Conservation (phyloP, 2,888 invertebrate species). For the Orthosia gracilis region DNA sequence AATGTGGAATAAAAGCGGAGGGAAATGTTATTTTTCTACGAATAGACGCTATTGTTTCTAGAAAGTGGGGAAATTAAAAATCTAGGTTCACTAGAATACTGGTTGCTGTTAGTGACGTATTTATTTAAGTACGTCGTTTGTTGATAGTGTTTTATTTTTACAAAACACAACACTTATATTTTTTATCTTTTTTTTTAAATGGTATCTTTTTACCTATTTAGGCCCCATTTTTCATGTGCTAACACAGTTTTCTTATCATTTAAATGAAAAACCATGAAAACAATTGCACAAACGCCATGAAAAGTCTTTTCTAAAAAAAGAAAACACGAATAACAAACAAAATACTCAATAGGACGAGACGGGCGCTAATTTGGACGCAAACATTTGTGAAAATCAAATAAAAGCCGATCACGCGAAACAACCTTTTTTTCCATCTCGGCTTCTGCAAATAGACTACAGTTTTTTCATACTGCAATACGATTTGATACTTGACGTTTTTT, state of each 20-base stretch:
- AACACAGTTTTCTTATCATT: neutral
- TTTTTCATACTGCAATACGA: slow-evolving; percentile 57
- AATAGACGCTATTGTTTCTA: slow-evolving; percentile 1
- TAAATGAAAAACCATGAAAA: neutral
- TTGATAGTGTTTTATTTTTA: neutral
- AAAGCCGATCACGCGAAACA: slow-evolving; percentile 90
- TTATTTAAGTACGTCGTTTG: neutral
- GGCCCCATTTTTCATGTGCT: neutral
- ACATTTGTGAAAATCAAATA: slow-evolving; percentile 90
- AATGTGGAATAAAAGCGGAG: slow-evolving; percentile 16
- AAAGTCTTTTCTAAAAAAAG: slow-evolving; percentile 17
- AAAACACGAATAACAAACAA: slow-evolving; percentile 67
- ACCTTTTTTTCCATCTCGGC: slow-evolving; percentile 90
- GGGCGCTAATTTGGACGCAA: slow-evolving; percentile 88
- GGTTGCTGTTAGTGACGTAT: neutral
- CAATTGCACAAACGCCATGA: neutral
- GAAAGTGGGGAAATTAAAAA: neutral
- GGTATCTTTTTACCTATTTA: neutral
- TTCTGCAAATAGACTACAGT: slow-evolving; percentile 85
- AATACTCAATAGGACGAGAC: slow-evolving; percentile 74
- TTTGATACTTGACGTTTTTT: slow-evolving; percentile 77
- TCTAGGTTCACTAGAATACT: neutral
- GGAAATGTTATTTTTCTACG: slow-evolving; percentile 4
- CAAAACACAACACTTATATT: neutral
- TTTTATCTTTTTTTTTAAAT: neutral